Evolutionary conservation across 2,888 invertebrate genomes (phyloP).

Genomic region (Xylota segnis): DNA sequence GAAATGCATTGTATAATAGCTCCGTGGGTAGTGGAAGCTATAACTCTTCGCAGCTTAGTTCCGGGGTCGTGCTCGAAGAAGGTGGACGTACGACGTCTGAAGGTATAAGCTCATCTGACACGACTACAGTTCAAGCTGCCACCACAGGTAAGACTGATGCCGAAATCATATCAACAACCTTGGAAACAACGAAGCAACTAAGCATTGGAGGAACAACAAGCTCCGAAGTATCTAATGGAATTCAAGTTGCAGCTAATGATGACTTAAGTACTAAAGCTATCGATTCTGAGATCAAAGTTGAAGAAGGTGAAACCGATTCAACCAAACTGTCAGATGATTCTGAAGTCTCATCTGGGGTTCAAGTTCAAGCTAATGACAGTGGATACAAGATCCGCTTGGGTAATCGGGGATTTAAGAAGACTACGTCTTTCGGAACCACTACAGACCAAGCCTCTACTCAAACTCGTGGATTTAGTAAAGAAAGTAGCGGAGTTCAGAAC

Average conservation of each 20-base stretch:
- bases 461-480: neutral
- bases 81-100: neutral
- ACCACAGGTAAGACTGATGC: neutral
- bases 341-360: neutral
- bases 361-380: neutral
- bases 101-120: neutral
- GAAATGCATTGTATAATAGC: neutral
- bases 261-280: no score
- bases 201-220: neutral
- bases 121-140: neutral
- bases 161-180: neutral
- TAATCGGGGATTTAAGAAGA: slow-evolving; percentile 8
- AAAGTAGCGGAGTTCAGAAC: neutral
- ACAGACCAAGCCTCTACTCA: neutral
- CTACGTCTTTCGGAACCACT: neutral
- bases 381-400: neutral
- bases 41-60: neutral
- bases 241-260: no score
- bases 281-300: no score
- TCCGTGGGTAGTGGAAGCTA: neutral
- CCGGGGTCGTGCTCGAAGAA: no score
- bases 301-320: neutral
- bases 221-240: neutral
- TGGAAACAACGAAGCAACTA: neutral
- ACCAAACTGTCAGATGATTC: neutral